Evolutionary conservation across 1,140 invertebrate genomes (phyloP).

Genomic region (Agrypnia vestita): DNA sequence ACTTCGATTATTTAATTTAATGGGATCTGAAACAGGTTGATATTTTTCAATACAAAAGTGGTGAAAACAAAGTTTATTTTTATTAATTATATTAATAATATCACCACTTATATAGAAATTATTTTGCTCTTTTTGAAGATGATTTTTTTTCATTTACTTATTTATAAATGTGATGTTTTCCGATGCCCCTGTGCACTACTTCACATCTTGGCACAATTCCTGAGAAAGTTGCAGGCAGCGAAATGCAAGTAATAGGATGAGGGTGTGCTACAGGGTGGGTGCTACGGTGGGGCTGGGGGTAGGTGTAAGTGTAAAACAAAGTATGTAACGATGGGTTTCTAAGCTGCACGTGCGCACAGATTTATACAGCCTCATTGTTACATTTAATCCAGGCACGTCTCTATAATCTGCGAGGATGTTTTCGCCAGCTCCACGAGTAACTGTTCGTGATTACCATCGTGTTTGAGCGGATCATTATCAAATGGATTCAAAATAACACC

Average conservation of each 20-base stretch:
- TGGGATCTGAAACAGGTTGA: no score
- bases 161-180: not conserved
- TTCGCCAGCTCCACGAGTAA: not conserved
- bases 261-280: not conserved
- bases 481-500: no score
- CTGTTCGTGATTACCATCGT: constrained; percentile 1
- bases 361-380: constrained; percentile 3
- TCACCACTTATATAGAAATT: no score
- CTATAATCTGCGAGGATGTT: constrained; percentile 3
- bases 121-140: no score
- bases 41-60: no score
- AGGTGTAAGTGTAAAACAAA: constrained; percentile 20
- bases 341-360: constrained; percentile 24
- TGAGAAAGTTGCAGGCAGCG: constrained; percentile 30
- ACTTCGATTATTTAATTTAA: no score
- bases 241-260: constrained; percentile 22
- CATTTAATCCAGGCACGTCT: constrained; percentile 14
- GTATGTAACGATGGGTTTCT: constrained; percentile 9
- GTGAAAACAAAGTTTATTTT: no score
- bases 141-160: no score
- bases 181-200: not conserved
- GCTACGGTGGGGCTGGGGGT: no score
- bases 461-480: not conserved
- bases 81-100: no score
- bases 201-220: constrained; percentile 1